Evolutionary conservation across 23 tunicate genomes (phyloP), one percentile per base, ranked within the genome.

Genomic region (Halocynthia roretzi): DNA sequence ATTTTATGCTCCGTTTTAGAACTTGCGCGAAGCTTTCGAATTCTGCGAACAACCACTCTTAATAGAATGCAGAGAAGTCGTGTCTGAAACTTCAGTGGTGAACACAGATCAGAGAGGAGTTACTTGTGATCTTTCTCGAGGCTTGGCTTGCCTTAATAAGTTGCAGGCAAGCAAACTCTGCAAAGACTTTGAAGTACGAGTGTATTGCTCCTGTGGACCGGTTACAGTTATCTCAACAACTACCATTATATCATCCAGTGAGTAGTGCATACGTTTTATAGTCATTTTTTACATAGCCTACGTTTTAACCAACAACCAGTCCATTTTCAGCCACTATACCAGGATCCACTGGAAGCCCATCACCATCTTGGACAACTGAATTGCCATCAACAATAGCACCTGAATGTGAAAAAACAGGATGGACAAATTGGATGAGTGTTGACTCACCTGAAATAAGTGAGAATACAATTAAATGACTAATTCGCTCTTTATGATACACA

Each of bases 61-160:
- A 60, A 76, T 76, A 58, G 70, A 76, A 40, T 76, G 80, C 44
- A 22, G 80, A 18, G 80, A 76, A 76, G 61, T 10, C 9, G 68
- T 58, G 52, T 58, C 66, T 31, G 8, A 19, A 53, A 56, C 44
- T 58, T 50, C 53, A 22, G 44, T 76, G 17, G 12, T 68, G 21
- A 68, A 76, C n/a, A 58, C 68, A 31, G 50, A 52, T 31, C 14
- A 76, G 44, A 23, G 14, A 17, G 80, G 80, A 49, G 80, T 76
- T 56, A 60, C 80, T 7, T 76, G 80, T 76, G 80, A 76, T 56
- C 53, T 76, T 23, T 76, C 80, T 40, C 80, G 44, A 22, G 80
- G 80, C n/a, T 56, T 76, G 12, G 80, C 61, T 14, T 76, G 80
- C 52, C 8, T 76, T 48, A 76, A 76, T 56, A 44, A 22, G 14